phyloP scores from a whole-genome alignment of 2,888 invertebrate species.

The Lumbricus terrestris region DNA sequence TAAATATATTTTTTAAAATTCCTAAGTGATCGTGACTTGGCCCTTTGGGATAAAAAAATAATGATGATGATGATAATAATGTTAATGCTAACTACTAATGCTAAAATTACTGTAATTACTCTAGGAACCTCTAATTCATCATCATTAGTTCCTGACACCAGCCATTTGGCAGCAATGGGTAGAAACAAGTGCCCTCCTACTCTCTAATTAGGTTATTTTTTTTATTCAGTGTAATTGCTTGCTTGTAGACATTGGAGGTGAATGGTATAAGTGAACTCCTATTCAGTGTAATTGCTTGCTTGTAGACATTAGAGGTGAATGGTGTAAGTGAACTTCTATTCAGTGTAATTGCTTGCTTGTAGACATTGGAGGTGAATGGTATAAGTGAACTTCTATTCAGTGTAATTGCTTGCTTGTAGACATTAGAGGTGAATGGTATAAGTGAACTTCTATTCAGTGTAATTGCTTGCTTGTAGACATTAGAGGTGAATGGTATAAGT shows the following conservation, averaged over 20 bases:
- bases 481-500: constrained; percentile 40
- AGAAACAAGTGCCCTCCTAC: no score
- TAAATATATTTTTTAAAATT: no score
- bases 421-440: constrained; percentile 35
- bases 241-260: constrained; percentile 29
- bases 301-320: constrained; percentile 33
- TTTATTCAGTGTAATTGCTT: background rate
- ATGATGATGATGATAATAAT: no score
- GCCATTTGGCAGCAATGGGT: no score
- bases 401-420: constrained; percentile 23
- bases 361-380: constrained; percentile 36
- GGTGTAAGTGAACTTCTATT: constrained; percentile 60
- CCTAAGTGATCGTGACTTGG: no score
- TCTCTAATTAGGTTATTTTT: background rate
- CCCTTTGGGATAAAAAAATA: no score
- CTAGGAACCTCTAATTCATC: no score
- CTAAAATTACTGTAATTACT: no score
- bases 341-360: constrained; percentile 44
- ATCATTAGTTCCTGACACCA: no score
- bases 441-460: constrained; percentile 63
- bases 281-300: constrained; percentile 55
- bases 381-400: constrained; percentile 61
- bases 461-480: constrained; percentile 20
- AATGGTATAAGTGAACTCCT: constrained; percentile 58
- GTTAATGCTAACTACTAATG: no score